Evolutionary conservation across 2,888 invertebrate genomes (phyloP).

Genomic region (Nematopogon swammerdamellus): DNA sequence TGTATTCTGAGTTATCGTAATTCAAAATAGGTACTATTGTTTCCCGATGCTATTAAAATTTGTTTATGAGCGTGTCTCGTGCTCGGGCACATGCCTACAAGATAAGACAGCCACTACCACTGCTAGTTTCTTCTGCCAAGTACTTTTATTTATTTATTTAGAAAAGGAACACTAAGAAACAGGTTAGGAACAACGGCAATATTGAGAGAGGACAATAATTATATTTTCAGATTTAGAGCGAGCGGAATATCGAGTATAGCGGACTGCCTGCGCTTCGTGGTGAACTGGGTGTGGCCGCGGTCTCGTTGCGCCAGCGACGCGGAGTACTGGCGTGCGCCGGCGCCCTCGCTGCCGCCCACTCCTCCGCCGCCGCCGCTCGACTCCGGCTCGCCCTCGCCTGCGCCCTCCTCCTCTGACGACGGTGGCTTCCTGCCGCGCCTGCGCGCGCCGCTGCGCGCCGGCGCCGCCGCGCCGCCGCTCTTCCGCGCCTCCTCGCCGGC

Average conservation of each 20-base stretch:
- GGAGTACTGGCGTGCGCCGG: slow-evolving; percentile 21
- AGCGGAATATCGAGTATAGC: slow-evolving; percentile 93
- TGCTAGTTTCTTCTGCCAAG: too few species aligned
- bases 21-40: too few species aligned
- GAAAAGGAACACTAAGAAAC: too few species aligned
- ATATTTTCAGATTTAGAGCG: slow-evolving; percentile 85
- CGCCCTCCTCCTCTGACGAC: slow-evolving; percentile 69
- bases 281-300: slow-evolving; percentile 74
- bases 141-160: too few species aligned
- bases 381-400: slow-evolving; percentile 28
- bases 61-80: too few species aligned
- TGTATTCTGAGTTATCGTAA: too few species aligned
- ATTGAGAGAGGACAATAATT: too few species aligned
- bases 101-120: too few species aligned
- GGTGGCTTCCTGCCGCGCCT: slow-evolving; percentile 73
- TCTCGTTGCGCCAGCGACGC: slow-evolving; percentile 52
- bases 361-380: slow-evolving; percentile 22
- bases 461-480: slow-evolving; percentile 54
- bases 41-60: too few species aligned
- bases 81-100: too few species aligned
- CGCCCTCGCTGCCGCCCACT: slow-evolving; percentile 28
- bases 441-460: slow-evolving; percentile 53
- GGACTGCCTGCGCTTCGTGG: slow-evolving; percentile 55
- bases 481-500: slow-evolving; percentile 46
- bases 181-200: too few species aligned